Evolutionary conservation across 2,888 invertebrate species (phyloP).

Genomic region (Euplexia lucipara): DNA sequence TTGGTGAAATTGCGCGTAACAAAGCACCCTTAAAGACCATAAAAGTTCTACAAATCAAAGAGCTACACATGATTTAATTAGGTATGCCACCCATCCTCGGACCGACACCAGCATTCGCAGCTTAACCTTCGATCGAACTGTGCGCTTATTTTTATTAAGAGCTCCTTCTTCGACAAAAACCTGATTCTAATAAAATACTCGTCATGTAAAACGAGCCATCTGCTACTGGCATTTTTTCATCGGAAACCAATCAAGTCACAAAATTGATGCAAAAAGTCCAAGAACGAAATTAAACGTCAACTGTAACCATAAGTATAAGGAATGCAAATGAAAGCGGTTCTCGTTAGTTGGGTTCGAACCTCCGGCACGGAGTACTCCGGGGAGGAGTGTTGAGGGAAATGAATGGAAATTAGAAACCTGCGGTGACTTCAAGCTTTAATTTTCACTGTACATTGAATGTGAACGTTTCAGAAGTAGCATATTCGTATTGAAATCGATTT

Average conservation of each 20-base stretch:
- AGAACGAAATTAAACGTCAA: constrained; percentile 22
- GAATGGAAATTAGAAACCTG: constrained; percentile 51
- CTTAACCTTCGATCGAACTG: no score
- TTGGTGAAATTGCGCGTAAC: no score
- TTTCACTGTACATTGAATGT: constrained; percentile 1
- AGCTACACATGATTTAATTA: no score
- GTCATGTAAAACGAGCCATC: neutral
- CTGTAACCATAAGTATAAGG: constrained; percentile 32
- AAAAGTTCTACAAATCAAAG: no score
- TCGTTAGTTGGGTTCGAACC: constrained; percentile 43
- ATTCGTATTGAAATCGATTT: neutral
- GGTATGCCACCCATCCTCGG: no score
- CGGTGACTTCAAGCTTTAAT: constrained; percentile 20
- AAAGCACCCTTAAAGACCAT: no score
- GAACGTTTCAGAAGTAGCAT: neutral
- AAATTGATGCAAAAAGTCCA: constrained; percentile 4
- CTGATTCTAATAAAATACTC: neutral
- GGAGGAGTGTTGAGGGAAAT: constrained; percentile 49
- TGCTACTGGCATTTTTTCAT: neutral
- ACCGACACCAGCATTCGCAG: no score
- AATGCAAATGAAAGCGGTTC: constrained; percentile 58
- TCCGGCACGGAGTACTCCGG: constrained; percentile 17
- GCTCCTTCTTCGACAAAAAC: no score
- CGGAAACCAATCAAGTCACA: constrained; percentile 4
- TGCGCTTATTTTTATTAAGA: no score